These are phyloP conservation scores for Octonoba sinensis DNA, from an alignment of 2,888 invertebrate genomes.

Conservation along the genomic window DNA sequence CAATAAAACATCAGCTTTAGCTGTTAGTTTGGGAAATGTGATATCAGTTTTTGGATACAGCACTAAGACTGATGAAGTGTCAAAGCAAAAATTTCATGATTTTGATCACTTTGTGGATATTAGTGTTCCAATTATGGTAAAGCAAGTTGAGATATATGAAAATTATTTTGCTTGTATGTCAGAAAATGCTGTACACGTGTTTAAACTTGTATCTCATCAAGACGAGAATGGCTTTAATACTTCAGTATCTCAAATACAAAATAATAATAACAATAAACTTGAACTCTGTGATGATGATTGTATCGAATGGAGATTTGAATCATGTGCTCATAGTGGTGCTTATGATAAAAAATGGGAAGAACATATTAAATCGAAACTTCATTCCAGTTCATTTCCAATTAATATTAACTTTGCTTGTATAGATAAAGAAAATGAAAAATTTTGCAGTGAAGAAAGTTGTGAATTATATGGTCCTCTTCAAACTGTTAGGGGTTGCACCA, in stretches of 20 bases:
- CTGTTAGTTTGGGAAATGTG: constrained; percentile 72
- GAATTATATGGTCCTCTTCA: constrained; percentile 64
- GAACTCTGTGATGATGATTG: constrained; percentile 68
- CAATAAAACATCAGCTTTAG: constrained; percentile 70
- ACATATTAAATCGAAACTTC: constrained; percentile 59
- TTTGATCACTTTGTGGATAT: constrained; percentile 80
- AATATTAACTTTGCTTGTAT: constrained; percentile 64
- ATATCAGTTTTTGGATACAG: constrained; percentile 77
- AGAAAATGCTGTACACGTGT: constrained; percentile 77
- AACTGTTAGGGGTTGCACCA: constrained; percentile 57
- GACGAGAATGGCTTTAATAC: not conserved
- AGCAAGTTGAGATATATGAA: constrained; percentile 77
- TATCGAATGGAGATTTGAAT: constrained; percentile 68
- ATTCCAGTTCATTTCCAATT: constrained; percentile 66
- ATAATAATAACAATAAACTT: constrained; percentile 18
- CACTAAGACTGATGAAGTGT: constrained; percentile 78
- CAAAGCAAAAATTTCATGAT: constrained; percentile 79
- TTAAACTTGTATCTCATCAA: constrained; percentile 72
- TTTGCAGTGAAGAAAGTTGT: constrained; percentile 35
- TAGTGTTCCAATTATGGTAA: constrained; percentile 77
- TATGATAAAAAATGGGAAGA: constrained; percentile 42
- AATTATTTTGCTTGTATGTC: constrained; percentile 79
- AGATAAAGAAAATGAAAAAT: constrained; percentile 51
- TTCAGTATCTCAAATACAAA: not conserved
- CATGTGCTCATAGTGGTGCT: constrained; percentile 42